Percentiles rank a stretch among this genome's conserved stretches.
phyloP scores from a whole-genome alignment of 2,888 invertebrate genomes.

The Metallyticus violacea region DNA sequence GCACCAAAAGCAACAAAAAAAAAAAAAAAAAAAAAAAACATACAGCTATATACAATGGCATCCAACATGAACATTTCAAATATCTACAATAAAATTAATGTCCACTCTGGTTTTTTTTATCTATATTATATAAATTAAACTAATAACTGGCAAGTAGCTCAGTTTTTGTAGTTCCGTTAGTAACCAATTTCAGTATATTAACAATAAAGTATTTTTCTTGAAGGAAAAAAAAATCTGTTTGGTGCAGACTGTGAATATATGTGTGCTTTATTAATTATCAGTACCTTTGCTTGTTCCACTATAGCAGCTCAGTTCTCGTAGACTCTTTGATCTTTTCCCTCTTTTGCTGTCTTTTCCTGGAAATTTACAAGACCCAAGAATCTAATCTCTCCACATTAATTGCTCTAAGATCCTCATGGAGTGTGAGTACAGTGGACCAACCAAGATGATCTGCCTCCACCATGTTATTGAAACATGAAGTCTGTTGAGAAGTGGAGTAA shows the following conservation, averaged over 20 bases:
- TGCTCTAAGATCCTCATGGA: constrained; percentile 7
- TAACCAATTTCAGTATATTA: neutral
- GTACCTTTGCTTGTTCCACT: constrained; percentile 54
- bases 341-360: constrained; percentile 49
- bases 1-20: neutral
- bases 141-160: too few species aligned
- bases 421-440: constrained; percentile 24
- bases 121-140: neutral
- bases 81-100: neutral
- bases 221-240: neutral
- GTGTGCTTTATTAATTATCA: constrained; percentile 31
- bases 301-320: constrained; percentile 62
- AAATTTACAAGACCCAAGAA: constrained; percentile 36
- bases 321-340: constrained; percentile 56
- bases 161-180: neutral
- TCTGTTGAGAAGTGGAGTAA: neutral
- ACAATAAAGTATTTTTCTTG: neutral
- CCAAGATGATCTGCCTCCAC: constrained; percentile 24
- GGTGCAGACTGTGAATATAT: constrained; percentile 26
- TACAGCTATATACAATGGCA: neutral
- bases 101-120: neutral
- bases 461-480: constrained; percentile 24
- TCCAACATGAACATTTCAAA: neutral
- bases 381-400: constrained; percentile 23
- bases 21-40: neutral